Percentiles rank a stretch among this genome's conserved stretches.
Evolutionary conservation across 2,797 vertebrate genomes (phyloP).

Genomic region (Sarcoramphus papa): DNA sequence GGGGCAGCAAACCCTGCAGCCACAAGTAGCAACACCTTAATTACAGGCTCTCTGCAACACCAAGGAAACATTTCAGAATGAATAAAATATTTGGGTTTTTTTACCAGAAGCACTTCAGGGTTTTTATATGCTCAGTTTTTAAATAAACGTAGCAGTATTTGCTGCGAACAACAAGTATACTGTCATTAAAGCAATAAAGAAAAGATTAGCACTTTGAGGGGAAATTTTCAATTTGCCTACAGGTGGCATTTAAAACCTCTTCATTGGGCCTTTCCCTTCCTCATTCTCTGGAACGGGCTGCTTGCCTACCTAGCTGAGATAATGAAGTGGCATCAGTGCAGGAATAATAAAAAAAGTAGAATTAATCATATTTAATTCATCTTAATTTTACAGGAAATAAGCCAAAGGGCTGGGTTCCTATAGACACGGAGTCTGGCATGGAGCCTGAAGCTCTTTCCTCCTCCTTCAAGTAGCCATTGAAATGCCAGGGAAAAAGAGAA

Average conservation of each 20-base stretch:
- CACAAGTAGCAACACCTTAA: background rate
- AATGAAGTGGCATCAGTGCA: background rate
- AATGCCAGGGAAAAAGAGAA: background rate
- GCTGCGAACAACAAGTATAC: background rate
- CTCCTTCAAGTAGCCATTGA: background rate
- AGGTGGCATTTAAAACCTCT: background rate
- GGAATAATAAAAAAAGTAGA: background rate
- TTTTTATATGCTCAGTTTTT: background rate
- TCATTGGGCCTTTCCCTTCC: background rate
- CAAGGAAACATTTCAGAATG: background rate
- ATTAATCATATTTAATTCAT: background rate
- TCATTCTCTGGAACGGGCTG: background rate
- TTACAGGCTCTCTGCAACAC: background rate
- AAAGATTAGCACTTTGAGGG: background rate
- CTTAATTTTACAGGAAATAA: background rate
- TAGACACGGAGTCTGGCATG: fast-evolving
- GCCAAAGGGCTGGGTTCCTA: background rate
- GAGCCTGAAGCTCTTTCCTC: background rate
- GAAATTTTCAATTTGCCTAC: background rate
- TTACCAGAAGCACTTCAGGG: background rate
- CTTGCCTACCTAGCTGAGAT: background rate
- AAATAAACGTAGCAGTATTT: background rate
- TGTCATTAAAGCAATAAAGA: background rate
- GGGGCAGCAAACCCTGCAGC: background rate
- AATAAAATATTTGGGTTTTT: background rate